Base-by-base conservation (phyloP, 2,797 vertebrate genomes). In the Mormyrus hasselquistii region DNA sequence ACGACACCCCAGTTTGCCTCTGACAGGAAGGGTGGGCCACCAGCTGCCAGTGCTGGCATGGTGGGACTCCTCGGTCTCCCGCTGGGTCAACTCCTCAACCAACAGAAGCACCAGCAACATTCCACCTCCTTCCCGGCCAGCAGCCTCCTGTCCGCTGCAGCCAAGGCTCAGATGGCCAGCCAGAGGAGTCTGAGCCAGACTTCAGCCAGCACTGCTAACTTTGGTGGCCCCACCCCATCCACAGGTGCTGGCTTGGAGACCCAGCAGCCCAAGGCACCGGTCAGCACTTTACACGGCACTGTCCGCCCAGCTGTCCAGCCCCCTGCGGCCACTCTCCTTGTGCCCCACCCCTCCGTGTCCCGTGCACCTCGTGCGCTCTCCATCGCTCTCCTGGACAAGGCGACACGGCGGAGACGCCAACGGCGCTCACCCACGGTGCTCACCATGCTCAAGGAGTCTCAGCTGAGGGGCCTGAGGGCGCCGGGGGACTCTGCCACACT, bases 241-340 rank as follows among this genome's bases (percentile, higher is more conserved):
- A 91, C 94, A 93, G 90, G 90, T 90, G 89, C 89, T 93, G 91
- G 90, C 84, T 95, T 96, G 92, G 95, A 96, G 89, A 87, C 92
- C 69, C 94, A 90, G 90, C 92, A 95, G 87, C 94, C 94, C 91
- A 96, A 96, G 95, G 96, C 96, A 96, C 96, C 94, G 94, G 96
- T 96, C 93, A 97, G 97, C 97, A 98, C 97, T 98, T 98, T 98
- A 97, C 96, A 96, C 91, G 96, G 94, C 94, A 96, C 93, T 94
- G 93, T 93, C 90, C 94, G 95, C 92, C 92, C 90, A 86, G 90
- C 95, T 91, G 94, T 94, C 79, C 53, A 69, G 83, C 90, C 93
- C 89, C 93, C 91, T 57, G 34, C 90, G 4, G 52, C 79, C 85
- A 6, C 92, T 90, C 4, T 89, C 92, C 59, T 92, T 52, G 59